A percentile compares a stretch with the other conserved stretches of the same genome.
phyloP scores from a whole-genome alignment of 2,113 vertebrate species.

The Stigmatopora nigra region DNA sequence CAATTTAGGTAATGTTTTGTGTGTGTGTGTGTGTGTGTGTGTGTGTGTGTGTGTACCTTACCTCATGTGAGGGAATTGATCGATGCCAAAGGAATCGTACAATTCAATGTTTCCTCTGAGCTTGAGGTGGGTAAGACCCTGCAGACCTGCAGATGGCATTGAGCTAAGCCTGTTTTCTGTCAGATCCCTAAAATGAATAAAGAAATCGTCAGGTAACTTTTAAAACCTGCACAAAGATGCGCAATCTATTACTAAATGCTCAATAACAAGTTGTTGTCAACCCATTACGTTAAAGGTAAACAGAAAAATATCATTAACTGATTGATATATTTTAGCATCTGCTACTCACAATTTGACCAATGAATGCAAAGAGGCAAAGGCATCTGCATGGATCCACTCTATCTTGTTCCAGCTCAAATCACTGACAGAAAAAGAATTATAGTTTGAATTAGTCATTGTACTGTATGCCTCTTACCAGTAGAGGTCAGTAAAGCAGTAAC shows the following conservation, averaged over 20 bases:
- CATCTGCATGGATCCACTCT: slow-evolving; percentile 80
- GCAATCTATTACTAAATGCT: no score
- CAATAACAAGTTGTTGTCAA: not conserved
- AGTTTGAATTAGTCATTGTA: not conserved
- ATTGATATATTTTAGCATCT: not conserved
- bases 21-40: slow-evolving; percentile 11
- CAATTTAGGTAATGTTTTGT: no score
- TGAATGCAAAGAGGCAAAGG: slow-evolving; percentile 79
- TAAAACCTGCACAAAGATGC: not conserved
- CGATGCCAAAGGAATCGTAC: slow-evolving; percentile 78
- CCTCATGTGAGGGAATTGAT: slow-evolving; percentile 88
- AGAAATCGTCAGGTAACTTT: slow-evolving; percentile 15
- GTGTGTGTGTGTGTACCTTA: slow-evolving; percentile 49
- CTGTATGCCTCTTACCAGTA: slow-evolving; percentile 37
- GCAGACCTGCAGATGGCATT: slow-evolving; percentile 78
- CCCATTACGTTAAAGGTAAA: no score
- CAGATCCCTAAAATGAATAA: slow-evolving; percentile 73
- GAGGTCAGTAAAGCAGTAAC: slow-evolving; percentile 43
- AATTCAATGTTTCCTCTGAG: slow-evolving; percentile 82
- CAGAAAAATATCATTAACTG: not conserved
- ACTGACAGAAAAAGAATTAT: slow-evolving; percentile 55
- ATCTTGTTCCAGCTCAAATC: slow-evolving; percentile 90
- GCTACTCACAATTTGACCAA: slow-evolving; percentile 87
- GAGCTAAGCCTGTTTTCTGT: slow-evolving; percentile 77
- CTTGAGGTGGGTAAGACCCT: slow-evolving; percentile 83